Percentiles rank a stretch among this genome's conserved stretches.
Evolutionary conservation across 2,797 vertebrate genomes (phyloP).

Genomic region (Euthynnus affinis): DNA sequence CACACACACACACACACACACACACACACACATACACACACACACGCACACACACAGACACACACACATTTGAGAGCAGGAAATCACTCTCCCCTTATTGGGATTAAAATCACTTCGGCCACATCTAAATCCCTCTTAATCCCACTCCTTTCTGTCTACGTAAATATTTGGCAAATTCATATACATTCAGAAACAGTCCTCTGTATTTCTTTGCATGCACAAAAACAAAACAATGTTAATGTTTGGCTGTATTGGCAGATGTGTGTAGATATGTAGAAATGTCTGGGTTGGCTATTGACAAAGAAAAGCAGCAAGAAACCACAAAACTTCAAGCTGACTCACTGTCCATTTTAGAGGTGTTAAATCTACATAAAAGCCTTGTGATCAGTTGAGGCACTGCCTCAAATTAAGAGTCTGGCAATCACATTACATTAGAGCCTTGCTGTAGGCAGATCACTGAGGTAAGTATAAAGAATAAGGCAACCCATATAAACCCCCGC

Average conservation of each 20-base stretch:
- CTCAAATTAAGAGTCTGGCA: conserved; percentile 40
- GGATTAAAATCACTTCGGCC: conserved; percentile 8
- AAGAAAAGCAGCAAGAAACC: background rate
- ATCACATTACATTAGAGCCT: conserved; percentile 27
- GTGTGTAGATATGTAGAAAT: too few relatives aligned
- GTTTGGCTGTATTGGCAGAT: background rate
- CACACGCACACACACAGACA: background rate
- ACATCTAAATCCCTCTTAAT: conserved; percentile 11
- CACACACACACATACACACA: conserved; percentile 29
- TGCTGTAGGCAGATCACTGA: conserved; percentile 40
- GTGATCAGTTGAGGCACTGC: conserved; percentile 34
- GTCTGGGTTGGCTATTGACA: conserved; percentile 6
- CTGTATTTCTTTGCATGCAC: background rate
- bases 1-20: background rate
- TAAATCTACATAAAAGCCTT: conserved; percentile 22
- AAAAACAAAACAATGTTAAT: conserved; percentile 3
- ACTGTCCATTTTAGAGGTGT: conserved; percentile 28
- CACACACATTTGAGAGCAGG: background rate
- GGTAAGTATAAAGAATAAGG: conserved; percentile 53
- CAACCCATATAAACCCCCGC: conserved; percentile 39
- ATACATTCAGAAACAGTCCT: conserved; percentile 21
- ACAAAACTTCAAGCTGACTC: background rate
- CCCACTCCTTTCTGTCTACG: conserved; percentile 6
- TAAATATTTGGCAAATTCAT: conserved; percentile 31
- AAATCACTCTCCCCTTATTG: background rate